phyloP scores from a whole-genome alignment of 35 echinoderm and acorn worm genomes.

The Amphiura filiformis region DNA sequence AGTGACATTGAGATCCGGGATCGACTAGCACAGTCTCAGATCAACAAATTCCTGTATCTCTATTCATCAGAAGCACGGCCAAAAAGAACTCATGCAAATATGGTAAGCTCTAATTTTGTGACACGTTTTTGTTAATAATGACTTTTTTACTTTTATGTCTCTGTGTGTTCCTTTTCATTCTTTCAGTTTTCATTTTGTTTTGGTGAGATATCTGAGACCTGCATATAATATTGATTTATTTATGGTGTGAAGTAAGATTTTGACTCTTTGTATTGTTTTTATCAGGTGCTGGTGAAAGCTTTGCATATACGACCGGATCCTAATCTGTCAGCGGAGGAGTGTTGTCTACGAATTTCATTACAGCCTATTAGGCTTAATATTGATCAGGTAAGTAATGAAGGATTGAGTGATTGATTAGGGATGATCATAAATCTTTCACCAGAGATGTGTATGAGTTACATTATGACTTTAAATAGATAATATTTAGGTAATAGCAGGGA shows the following conservation, averaged over 20 bases:
- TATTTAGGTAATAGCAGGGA: no score
- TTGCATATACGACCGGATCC: conserved; percentile 88
- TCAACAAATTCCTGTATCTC: conserved; percentile 96
- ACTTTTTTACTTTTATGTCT: background rate
- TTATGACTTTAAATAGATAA: background rate
- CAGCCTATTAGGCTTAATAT: conserved; percentile 95
- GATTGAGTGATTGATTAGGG: background rate
- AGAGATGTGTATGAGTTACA: background rate
- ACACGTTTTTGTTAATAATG: background rate
- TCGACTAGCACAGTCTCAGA: conserved; percentile 84
- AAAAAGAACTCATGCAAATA: conserved; percentile 79
- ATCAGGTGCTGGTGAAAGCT: conserved; percentile 80
- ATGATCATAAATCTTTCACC: no score
- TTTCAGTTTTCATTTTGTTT: background rate
- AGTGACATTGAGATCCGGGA: conserved; percentile 93
- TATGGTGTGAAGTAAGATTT: no score
- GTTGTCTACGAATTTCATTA: conserved; percentile 79
- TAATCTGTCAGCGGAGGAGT: conserved; percentile 70
- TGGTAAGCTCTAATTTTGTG: conserved; percentile 43
- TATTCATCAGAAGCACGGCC: conserved; percentile 82
- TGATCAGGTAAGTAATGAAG: conserved; percentile 86
- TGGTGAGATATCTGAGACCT: no score
- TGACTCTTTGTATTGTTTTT: no score
- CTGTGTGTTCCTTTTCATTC: background rate
- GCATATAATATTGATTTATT: no score